These are phyloP conservation scores for Mesoclemmys tuberculata DNA, from an alignment of 2,113 vertebrate species.

Conservation along the genomic window DNA sequence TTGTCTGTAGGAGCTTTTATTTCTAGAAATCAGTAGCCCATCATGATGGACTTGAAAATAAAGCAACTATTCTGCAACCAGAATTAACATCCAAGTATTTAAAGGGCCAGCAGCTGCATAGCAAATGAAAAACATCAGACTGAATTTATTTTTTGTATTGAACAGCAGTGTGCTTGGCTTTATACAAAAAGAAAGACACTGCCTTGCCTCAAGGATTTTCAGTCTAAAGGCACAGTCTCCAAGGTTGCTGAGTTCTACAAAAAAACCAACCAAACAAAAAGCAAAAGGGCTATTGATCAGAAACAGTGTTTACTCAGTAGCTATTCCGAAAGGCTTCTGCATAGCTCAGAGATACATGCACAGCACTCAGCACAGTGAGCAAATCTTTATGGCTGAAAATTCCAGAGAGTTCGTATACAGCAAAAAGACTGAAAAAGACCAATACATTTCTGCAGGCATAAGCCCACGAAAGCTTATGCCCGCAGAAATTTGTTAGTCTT, in stretches of 20 bases:
- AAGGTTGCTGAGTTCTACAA: background rate
- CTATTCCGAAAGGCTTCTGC: background rate
- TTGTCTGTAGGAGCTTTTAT: background rate
- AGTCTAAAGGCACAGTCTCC: background rate
- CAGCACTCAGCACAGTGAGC: background rate
- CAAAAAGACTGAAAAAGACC: no score
- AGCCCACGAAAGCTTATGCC: no score
- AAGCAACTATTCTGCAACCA: background rate
- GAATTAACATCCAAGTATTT: background rate
- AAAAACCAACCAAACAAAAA: background rate
- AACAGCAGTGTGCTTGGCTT: background rate
- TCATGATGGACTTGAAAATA: background rate
- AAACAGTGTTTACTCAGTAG: background rate
- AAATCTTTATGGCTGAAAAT: background rate
- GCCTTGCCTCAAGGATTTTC: background rate
- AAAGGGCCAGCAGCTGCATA: background rate
- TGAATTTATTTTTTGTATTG: background rate
- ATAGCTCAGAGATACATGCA: background rate
- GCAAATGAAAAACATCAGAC: background rate
- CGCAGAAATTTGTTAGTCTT: no score
- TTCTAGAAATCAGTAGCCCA: background rate
- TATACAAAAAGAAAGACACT: background rate
- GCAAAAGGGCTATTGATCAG: background rate
- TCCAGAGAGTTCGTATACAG: no score
- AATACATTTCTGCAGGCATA: no score